A percentile compares a stretch with the other conserved stretches of the same genome.
phyloP scores from a whole-genome alignment of 2,888 invertebrate species.

The Parnassius apollo region DNA sequence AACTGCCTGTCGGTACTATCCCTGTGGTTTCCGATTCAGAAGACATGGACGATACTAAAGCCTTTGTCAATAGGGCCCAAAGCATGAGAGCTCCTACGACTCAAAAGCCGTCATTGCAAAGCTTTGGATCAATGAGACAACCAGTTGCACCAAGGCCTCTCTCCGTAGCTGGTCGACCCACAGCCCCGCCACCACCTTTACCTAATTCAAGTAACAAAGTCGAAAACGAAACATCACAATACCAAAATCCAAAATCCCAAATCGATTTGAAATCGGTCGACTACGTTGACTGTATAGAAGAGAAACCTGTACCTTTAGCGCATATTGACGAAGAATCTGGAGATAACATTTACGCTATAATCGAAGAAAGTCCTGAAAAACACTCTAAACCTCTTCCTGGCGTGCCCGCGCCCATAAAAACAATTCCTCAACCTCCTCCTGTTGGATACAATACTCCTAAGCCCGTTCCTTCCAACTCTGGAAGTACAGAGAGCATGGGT shows the following conservation, averaged over 20 bases:
- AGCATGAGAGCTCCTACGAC: constrained; percentile 86
- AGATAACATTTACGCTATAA: constrained; percentile 93
- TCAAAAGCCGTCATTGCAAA: constrained; percentile 84
- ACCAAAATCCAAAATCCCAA: constrained; percentile 77
- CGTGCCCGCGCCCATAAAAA: constrained; percentile 57
- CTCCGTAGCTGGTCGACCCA: constrained; percentile 87
- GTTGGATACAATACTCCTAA: constrained; percentile 74
- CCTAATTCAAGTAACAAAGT: constrained; percentile 60
- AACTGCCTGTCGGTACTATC: constrained; percentile 80
- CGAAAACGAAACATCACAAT: constrained; percentile 61
- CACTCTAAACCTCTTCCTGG: constrained; percentile 61
- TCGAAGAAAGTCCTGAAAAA: constrained; percentile 87
- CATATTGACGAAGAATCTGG: constrained; percentile 83
- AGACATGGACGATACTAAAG: constrained; percentile 77
- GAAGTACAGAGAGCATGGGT: constrained; percentile 86
- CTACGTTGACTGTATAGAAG: constrained; percentile 90
- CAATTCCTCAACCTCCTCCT: constrained; percentile 65
- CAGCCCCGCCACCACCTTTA: constrained; percentile 87
- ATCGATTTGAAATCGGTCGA: constrained; percentile 71
- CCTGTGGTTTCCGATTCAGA: constrained; percentile 80
- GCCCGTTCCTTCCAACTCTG: constrained; percentile 66
- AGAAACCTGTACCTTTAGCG: constrained; percentile 81
- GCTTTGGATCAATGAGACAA: constrained; percentile 92
- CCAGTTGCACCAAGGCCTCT: constrained; percentile 86
- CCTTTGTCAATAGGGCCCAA: constrained; percentile 88